Conservation (phyloP, 1,140 invertebrate genomes). For the Bombus superbus region DNA sequence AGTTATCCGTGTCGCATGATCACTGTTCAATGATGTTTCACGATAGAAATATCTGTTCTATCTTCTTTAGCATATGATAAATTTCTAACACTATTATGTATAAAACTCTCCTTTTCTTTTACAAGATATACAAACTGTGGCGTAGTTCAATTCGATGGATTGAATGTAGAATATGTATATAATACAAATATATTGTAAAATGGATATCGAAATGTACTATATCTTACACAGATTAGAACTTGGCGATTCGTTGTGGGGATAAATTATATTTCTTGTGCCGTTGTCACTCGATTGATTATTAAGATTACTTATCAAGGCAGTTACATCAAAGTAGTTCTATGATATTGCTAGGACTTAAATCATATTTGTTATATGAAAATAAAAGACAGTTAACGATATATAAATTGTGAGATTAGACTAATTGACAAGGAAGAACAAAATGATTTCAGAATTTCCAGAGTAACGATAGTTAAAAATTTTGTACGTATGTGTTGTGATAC, state of each 20-base stretch:
- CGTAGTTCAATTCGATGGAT: not conserved
- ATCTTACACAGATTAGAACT: not conserved
- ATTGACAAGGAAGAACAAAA: too few species aligned
- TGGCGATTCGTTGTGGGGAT: too few species aligned
- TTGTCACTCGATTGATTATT: too few species aligned
- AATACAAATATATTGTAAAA: not conserved
- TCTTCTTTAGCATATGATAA: not conserved
- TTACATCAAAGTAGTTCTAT: not conserved
- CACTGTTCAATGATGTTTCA: not conserved
- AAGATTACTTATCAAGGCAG: not conserved
- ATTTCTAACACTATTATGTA: too few species aligned
- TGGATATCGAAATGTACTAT: not conserved
- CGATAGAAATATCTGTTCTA: not conserved
- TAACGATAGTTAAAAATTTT: too few species aligned
- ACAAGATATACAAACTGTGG: not conserved
- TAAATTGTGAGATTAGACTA: too few species aligned
- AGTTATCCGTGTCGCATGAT: slow-evolving; percentile 11
- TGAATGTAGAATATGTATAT: too few species aligned
- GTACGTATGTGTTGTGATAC: too few species aligned
- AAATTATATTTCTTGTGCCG: too few species aligned
- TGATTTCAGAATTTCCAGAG: too few species aligned
- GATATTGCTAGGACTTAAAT: not conserved
- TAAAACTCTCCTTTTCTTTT: not conserved
- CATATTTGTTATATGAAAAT: not conserved
- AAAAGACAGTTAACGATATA: not conserved